These are phyloP conservation scores for Antedon mediterranea DNA, from an alignment of 53 echinoderm and acorn worm species.

Conservation along the genomic window DNA sequence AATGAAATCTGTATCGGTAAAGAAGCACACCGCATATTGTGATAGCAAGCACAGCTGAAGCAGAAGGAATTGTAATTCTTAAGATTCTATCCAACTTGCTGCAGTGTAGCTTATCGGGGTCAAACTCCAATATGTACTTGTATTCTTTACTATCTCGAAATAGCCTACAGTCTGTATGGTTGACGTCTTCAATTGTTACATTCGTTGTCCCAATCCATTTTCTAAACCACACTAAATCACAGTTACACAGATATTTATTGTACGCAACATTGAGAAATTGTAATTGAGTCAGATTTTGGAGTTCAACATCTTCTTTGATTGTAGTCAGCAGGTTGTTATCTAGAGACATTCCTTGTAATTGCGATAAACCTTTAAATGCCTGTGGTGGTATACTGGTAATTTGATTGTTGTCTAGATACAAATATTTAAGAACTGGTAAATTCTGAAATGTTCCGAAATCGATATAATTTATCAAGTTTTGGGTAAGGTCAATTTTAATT, in stretches of 20 bases:
- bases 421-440: background rate
- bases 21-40: no score
- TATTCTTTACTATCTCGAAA: no score
- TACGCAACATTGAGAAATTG: background rate
- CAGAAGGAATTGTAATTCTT: no score
- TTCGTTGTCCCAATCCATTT: background rate
- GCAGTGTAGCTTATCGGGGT: no score
- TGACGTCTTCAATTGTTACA: background rate
- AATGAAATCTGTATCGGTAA: no score
- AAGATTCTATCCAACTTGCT: no score
- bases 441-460: background rate
- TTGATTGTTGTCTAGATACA: background rate
- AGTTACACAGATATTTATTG: background rate
- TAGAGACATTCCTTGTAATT: background rate
- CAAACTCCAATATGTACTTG: no score
- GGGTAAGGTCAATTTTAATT: background rate
- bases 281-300: background rate
- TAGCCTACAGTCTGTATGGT: no score
- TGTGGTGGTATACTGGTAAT: background rate
- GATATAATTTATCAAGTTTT: background rate
- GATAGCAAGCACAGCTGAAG: no score
- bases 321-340: background rate
- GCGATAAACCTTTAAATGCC: background rate
- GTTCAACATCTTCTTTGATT: background rate
- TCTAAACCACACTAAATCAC: background rate